Conservation (phyloP, 2,113 vertebrate genomes). For the Campylorhamphus procurvoides region DNA sequence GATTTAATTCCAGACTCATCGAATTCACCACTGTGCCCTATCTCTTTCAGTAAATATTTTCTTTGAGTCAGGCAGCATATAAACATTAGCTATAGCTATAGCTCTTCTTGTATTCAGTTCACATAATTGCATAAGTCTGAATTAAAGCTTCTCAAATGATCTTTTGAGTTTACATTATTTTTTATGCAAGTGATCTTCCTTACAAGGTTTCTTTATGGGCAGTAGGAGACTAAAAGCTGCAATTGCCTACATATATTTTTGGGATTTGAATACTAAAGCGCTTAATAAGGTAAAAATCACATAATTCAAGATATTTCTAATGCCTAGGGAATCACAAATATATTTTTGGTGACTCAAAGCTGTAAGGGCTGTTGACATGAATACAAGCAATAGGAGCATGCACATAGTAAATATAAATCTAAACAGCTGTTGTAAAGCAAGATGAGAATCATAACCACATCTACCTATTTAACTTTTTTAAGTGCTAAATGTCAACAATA, state of each 20-base stretch:
- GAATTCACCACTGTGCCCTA: slow-evolving; percentile 27
- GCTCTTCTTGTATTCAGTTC: slow-evolving; percentile 2
- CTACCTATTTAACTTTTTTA: not conserved
- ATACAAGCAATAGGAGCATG: not conserved
- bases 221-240: not conserved
- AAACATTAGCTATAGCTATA: slow-evolving; percentile 32
- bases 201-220: not conserved
- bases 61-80: slow-evolving; percentile 40
- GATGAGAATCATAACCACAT: not conserved
- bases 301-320: not conserved
- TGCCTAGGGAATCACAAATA: not conserved
- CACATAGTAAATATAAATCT: not conserved
- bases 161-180: slow-evolving; percentile 36
- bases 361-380: not conserved
- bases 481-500: not conserved
- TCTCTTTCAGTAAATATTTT: slow-evolving; percentile 50
- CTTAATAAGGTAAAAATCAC: not conserved
- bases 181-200: not conserved
- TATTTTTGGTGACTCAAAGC: not conserved
- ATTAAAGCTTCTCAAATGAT: slow-evolving; percentile 40
- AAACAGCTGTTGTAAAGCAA: not conserved
- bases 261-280: not conserved
- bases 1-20: slow-evolving; percentile 30
- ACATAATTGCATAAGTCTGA: slow-evolving; percentile 47
- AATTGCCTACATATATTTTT: not conserved